Percentiles rank a stretch among this genome's conserved stretches.
Evolutionary conservation across 2,113 vertebrate species (phyloP).

Genomic region (Pituophis catenifer): DNA sequence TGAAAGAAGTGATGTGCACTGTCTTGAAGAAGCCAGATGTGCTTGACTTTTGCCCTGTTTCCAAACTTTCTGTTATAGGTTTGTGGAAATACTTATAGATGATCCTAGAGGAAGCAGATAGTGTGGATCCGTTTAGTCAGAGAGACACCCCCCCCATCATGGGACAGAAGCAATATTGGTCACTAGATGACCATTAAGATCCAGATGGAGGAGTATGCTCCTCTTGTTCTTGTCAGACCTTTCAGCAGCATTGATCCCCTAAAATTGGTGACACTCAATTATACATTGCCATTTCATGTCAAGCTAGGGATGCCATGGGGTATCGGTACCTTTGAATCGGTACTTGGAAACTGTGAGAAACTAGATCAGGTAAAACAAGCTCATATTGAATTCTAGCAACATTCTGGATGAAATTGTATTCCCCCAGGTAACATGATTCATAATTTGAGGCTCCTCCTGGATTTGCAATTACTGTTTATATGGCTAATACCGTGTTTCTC

Average conservation of each 20-base stretch:
- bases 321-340: neutral
- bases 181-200: neutral
- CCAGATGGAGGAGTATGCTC: neutral
- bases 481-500: neutral
- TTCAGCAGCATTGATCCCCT: neutral
- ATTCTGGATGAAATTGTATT: neutral
- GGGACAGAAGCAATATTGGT: neutral
- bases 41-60: neutral
- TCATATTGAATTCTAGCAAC: neutral
- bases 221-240: neutral
- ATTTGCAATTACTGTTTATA: neutral
- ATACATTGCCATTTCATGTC: neutral
- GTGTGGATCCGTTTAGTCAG: neutral
- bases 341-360: neutral
- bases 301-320: neutral
- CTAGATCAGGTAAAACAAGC: neutral
- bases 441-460: neutral
- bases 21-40: neutral
- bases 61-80: neutral
- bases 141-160: neutral
- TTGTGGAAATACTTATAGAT: neutral
- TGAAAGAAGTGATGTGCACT: neutral
- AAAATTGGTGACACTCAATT: neutral
- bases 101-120: neutral
- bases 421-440: neutral